Base-by-base conservation (phyloP, 2,888 invertebrate genomes). In the Heliconius aoede region DNA sequence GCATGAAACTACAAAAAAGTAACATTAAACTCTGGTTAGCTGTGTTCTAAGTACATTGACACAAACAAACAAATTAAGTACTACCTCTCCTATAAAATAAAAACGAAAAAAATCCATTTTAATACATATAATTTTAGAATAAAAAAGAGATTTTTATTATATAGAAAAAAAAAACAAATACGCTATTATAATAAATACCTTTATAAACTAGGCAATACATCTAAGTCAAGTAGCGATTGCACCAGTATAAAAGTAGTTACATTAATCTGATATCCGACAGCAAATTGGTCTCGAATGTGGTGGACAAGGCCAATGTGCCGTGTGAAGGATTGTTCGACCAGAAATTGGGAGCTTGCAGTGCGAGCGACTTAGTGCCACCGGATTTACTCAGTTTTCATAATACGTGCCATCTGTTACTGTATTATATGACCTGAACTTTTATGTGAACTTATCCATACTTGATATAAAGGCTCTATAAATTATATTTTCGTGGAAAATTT, bases 181-280 rank as follows among this genome's bases (percentile, higher is more conserved):
- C 58, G 5, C 28, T 60, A 15, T 68, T 26, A 69, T 24, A 55
- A 55, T 60, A 28, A 40, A 40, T n/a, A 36, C 36, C 28, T 24
- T 28, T 51, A n/a, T 65, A 51, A 24, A 40, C 24, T 9, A 69
- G 8, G 11, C 21, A 60, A 62, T 58, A 74, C 46, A 15, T 65
- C 65, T 58, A 69, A 77, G 71, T 65, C 69, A 69, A 8, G 86
- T 84, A 77, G 80, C 80, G 81, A 81, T 88, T 86, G 86, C 87
- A 91, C 91, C 90, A 90, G 91, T 88, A 90, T 89, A 92, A 92
- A 93, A 93, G 92, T 93, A 91, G 91, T 88, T 88, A 90, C 92
- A 93, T 93, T 92, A 93, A 94, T 93, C 92, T 92, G 92, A 92
- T 93, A 89, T 87, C 89, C 87, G 87, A 88, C 88, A 88, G 90